Conservation (phyloP, 2,888 invertebrate genomes). For the Incurvaria masculella region DNA sequence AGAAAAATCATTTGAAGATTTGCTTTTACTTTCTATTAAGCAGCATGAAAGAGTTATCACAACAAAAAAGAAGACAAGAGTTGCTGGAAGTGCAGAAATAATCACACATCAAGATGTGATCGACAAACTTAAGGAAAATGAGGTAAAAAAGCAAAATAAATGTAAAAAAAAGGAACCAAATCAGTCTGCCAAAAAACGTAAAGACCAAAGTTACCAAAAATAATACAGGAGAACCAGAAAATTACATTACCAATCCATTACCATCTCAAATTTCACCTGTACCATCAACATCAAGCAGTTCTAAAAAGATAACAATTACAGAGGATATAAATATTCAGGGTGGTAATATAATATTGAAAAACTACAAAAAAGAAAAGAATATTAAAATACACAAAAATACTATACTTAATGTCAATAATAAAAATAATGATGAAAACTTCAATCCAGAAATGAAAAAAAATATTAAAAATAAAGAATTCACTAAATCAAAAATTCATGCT, state of each 20-base stretch:
- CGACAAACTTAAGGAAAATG: background rate
- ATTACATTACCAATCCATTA: background rate
- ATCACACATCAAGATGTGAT: slow-evolving; percentile 1
- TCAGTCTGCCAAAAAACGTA: background rate
- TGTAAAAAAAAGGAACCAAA: slow-evolving; percentile 4
- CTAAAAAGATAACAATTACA: background rate
- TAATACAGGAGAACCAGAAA: background rate
- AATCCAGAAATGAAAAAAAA: background rate
- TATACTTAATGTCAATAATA: background rate
- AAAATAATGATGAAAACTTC: background rate
- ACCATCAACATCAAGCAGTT: background rate
- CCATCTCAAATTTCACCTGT: background rate
- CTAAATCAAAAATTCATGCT: background rate
- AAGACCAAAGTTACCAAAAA: background rate
- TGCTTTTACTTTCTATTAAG: slow-evolving; percentile 1
- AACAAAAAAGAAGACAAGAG: slow-evolving; percentile 1
- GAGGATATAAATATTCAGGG: background rate
- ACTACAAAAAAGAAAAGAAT: background rate
- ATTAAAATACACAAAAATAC: background rate
- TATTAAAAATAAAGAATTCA: background rate
- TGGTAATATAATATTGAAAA: background rate
- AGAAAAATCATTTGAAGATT: slow-evolving; percentile 1
- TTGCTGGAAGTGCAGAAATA: slow-evolving; percentile 3
- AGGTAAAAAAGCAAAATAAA: slow-evolving; percentile 4
- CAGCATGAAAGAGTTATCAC: background rate